These are phyloP conservation scores for Harpalus rufipes DNA, from an alignment of 2,888 invertebrate genomes.

Conservation along the genomic window DNA sequence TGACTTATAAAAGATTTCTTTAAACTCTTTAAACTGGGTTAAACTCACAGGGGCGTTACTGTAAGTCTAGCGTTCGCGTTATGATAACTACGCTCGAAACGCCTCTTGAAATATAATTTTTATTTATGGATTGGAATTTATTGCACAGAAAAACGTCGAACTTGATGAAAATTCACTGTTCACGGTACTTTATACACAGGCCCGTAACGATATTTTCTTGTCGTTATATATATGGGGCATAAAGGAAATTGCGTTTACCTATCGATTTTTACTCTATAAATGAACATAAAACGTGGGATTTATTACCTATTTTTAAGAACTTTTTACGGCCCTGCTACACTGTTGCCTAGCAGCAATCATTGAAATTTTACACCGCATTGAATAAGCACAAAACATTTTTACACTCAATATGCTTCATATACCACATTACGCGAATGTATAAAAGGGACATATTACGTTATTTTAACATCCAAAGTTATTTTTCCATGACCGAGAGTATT, in stretches of 20 bases:
- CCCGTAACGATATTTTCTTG: conserved; percentile 52
- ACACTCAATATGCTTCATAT: neutral
- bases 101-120: conserved; percentile 54
- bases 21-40: conserved; percentile 61
- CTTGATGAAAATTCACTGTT: conserved; percentile 58
- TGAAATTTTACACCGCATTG: neutral
- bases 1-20: conserved; percentile 59
- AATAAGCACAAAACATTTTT: neutral
- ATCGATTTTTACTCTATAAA: conserved; percentile 47
- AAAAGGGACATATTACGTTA: neutral
- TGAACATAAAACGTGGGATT: conserved; percentile 42
- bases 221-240: conserved; percentile 48
- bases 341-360: conserved; percentile 33
- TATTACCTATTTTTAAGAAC: conserved; percentile 49
- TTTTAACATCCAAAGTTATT: too few species aligned
- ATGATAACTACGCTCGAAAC: conserved; percentile 43
- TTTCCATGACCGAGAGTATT: too few species aligned
- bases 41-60: conserved; percentile 62
- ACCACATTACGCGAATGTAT: neutral
- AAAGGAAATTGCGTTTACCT: conserved; percentile 50
- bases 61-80: conserved; percentile 41
- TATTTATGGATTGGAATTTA: conserved; percentile 63
- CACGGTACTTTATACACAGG: conserved; percentile 47
- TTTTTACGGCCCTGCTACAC: conserved; percentile 1
- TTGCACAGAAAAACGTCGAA: conserved; percentile 59